Conservation (phyloP, 2,888 invertebrate genomes). For the Folsomia manolachei region DNA sequence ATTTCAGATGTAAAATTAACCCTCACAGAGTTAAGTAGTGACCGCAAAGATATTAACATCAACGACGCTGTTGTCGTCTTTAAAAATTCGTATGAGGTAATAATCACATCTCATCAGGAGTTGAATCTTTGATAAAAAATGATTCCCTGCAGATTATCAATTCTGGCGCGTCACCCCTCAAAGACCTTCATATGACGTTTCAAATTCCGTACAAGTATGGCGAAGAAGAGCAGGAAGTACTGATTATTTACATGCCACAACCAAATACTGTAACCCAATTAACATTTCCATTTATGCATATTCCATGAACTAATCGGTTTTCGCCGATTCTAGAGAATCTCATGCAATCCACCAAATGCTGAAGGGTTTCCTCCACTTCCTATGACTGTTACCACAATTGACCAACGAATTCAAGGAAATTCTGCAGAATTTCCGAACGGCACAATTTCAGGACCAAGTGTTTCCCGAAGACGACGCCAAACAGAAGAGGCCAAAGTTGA, state of each 20-base stretch:
- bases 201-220: not conserved
- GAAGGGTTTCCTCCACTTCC: not conserved
- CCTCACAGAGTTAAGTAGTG: not conserved
- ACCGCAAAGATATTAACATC: not conserved
- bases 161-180: conserved; percentile 1
- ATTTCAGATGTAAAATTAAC: not conserved
- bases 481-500: too few species aligned
- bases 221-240: not conserved
- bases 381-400: too few species aligned
- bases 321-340: not conserved
- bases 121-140: not conserved
- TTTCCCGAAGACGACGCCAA: conserved; percentile 1
- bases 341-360: not conserved
- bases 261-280: not conserved
- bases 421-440: not conserved
- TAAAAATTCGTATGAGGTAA: not conserved
- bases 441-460: not conserved
- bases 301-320: not conserved
- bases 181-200: not conserved
- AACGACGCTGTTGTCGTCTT: not conserved
- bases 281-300: not conserved
- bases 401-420: not conserved
- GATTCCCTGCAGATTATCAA: not conserved
- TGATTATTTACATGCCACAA: not conserved
- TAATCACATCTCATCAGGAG: not conserved